Conservation (phyloP, 2,797 vertebrate genomes). For the Nyctibius grandis region DNA sequence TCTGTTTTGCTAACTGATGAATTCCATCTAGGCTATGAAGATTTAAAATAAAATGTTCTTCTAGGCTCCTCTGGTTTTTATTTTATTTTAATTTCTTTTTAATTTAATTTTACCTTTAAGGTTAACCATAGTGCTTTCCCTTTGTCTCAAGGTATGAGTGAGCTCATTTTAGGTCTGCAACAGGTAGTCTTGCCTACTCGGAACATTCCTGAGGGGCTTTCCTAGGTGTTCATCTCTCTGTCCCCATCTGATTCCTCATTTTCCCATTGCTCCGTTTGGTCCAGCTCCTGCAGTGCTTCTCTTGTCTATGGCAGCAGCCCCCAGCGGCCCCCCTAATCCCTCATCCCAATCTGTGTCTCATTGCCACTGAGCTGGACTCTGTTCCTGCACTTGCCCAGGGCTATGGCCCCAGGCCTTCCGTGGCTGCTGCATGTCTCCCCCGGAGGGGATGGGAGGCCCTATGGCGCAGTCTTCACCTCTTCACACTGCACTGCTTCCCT, state of each 20-base stretch:
- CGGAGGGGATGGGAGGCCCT: not conserved
- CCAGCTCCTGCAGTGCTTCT: not conserved
- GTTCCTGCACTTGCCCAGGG: too few species aligned
- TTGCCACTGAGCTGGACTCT: not conserved
- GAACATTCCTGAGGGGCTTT: not conserved
- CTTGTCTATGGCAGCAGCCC: not conserved
- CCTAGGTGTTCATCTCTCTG: not conserved
- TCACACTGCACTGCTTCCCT: not conserved
- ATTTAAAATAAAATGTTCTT: not conserved
- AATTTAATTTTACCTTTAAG: not conserved
- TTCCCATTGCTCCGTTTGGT: not conserved
- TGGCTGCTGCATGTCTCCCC: rapidly evolving
- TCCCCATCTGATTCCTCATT: rapidly evolving
- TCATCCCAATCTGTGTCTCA: not conserved
- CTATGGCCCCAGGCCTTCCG: too few species aligned
- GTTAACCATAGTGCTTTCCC: not conserved
- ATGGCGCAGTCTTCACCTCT: rapidly evolving
- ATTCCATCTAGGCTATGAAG: not conserved
- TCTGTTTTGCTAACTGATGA: not conserved
- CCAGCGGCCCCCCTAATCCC: not conserved
- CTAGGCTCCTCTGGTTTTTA: not conserved
- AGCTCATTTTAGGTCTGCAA: not conserved
- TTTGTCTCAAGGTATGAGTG: not conserved
- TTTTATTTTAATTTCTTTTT: not conserved
- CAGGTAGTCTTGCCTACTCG: not conserved